Percentiles rank a stretch among this genome's conserved stretches.
These are phyloP conservation scores for Sceliomorpha sp. DNA, from an alignment of 2,888 invertebrate species.

Conservation along the genomic window DNA sequence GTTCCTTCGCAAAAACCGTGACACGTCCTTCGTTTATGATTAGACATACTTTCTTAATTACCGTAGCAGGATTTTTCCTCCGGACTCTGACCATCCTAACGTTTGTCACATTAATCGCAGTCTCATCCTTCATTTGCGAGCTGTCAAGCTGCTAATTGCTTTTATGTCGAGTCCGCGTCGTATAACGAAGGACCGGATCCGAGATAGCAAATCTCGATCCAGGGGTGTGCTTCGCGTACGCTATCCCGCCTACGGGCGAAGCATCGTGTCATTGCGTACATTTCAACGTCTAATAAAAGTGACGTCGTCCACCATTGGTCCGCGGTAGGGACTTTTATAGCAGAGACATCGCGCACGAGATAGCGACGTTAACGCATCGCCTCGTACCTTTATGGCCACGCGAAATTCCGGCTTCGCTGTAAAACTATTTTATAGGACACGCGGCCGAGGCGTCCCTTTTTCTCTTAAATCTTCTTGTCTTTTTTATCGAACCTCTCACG, in stretches of 20 bases:
- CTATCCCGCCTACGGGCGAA: slow-evolving; percentile 39
- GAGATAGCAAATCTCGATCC: slow-evolving; percentile 35
- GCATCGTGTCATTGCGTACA: slow-evolving; percentile 59
- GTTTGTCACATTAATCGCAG: slow-evolving; percentile 52
- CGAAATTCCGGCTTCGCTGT: slow-evolving; percentile 77
- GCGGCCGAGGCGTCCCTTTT: slow-evolving; percentile 64
- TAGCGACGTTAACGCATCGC: slow-evolving; percentile 53
- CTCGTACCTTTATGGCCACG: slow-evolving; percentile 72
- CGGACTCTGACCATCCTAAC: too few relatives aligned
- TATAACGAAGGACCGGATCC: not conserved
- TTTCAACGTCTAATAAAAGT: slow-evolving; percentile 60
- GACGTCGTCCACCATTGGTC: slow-evolving; percentile 48
- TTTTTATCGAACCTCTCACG: slow-evolving; percentile 38
- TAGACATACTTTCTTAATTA: too few relatives aligned
- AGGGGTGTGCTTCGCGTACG: slow-evolving; percentile 12
- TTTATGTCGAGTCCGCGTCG: slow-evolving; percentile 36
- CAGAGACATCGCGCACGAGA: slow-evolving; percentile 52
- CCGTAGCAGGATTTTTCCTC: too few relatives aligned
- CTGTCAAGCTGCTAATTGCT: slow-evolving; percentile 52
- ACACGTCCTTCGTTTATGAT: too few relatives aligned
- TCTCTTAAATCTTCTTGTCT: slow-evolving; percentile 26
- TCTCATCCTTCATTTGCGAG: slow-evolving; percentile 50
- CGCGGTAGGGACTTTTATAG: slow-evolving; percentile 36
- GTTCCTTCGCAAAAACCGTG: too few relatives aligned
- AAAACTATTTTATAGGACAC: slow-evolving; percentile 79